Evolutionary conservation across 1,140 invertebrate genomes (phyloP), one percentile per base, ranked within the genome.

Genomic region (Pogonognathellus flavescens): DNA sequence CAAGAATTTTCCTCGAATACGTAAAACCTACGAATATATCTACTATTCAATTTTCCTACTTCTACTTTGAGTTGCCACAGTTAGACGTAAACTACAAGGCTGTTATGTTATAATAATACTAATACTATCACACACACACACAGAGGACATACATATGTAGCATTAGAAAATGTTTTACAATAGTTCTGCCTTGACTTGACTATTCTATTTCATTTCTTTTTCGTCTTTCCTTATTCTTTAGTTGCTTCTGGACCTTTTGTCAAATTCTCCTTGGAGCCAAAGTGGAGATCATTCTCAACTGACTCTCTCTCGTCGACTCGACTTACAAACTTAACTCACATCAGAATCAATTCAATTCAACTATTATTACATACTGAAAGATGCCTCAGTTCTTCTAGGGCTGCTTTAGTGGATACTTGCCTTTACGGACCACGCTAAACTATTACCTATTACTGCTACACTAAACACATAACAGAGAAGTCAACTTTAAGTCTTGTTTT

Each of bases 31-130:
- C 22, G 57, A 82, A 82, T 76, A 76, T 82, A 72, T 82, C 70
- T 76, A 31, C 84, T 85, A 85, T 85, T 85, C 84, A 85, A 85
- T 85, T 85, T 85, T 55, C 84, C 53, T 41, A 70, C 52, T 85
- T 66, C 41, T 50, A 76, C 70, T 59, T 83, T 82, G 66, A 25
- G 66, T 72, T 59, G 50, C 31, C 66, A 41, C 20, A 11, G 41
- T 31, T 18, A n/a, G 31, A 31, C 70, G 25, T 7, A 31, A 31
- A 41, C 31, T 76, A 49, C 25, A 41, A 22, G 22, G 16, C 70
- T 50, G 11, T 50, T n/a, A 41, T 76, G 70, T 76, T 76, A 76
- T 76, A 41, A 76, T 76, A 66, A 76, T 76, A 76, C 41, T 76
- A 50, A 25, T 49, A 76, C 31, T 76, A 76, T 49, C 49, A 76